phyloP scores from a whole-genome alignment of 2,113 vertebrate species.

The Erythrolamprus reginae region DNA sequence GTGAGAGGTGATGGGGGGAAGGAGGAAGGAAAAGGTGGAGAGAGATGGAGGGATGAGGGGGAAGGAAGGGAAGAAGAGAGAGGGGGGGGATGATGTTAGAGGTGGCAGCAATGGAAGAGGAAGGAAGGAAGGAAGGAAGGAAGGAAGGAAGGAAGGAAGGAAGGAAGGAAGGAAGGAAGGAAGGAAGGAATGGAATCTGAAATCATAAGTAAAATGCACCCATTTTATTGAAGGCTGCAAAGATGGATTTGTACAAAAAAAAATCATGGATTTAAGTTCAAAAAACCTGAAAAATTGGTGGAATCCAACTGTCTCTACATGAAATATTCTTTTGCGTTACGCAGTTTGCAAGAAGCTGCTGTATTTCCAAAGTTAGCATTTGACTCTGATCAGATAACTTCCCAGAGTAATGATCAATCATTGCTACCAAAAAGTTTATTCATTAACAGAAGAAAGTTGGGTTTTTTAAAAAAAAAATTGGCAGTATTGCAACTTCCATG shows the following conservation, averaged over 20 bases:
- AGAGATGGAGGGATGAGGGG: no score
- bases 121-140: background rate
- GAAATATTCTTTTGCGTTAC: background rate
- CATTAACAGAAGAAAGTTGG: background rate
- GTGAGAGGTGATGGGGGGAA: no score
- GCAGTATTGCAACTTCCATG: no score
- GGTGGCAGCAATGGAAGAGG: background rate
- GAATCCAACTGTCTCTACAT: background rate
- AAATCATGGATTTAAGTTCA: no score
- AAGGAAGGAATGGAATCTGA: background rate
- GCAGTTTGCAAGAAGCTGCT: background rate
- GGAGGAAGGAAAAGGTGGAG: no score
- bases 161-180: background rate
- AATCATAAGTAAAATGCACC: background rate
- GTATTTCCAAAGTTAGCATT: background rate
- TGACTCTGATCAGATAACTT: background rate
- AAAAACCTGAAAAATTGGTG: background rate
- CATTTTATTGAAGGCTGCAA: background rate
- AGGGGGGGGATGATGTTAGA: background rate
- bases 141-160: background rate
- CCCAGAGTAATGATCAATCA: background rate
- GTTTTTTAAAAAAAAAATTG: background rate
- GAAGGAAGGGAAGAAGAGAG: no score
- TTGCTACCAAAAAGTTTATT: background rate
- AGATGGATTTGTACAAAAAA: background rate